Conservation (phyloP, 2,888 invertebrate species). For the Cataglyphis altisquamis region DNA sequence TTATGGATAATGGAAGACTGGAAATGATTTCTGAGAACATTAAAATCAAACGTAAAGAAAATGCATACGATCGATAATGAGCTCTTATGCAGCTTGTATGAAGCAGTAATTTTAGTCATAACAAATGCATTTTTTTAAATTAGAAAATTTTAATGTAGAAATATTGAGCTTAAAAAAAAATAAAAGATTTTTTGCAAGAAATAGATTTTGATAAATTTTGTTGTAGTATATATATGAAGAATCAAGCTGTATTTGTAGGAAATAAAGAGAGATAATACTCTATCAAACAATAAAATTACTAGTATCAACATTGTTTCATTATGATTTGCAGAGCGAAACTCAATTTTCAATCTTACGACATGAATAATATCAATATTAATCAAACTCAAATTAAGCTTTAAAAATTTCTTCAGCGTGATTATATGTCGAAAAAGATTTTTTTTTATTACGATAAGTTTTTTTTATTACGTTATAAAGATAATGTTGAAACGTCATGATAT, state of each 20-base stretch:
- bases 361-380: constrained; percentile 24
- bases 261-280: constrained; percentile 32
- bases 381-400: constrained; percentile 28
- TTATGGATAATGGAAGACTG: constrained; percentile 60
- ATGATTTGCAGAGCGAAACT: constrained; percentile 30
- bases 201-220: neutral
- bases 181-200: neutral
- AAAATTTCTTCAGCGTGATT: constrained; percentile 69
- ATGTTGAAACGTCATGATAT: constrained; percentile 71
- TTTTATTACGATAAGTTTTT: constrained; percentile 48
- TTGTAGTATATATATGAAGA: neutral
- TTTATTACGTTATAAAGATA: constrained; percentile 41
- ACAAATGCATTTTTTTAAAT: constrained; percentile 21
- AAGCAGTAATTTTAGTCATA: neutral
- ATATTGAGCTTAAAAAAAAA: neutral
- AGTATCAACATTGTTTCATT: constrained; percentile 9
- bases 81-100: neutral
- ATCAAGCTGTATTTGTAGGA: neutral
- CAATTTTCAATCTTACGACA: constrained; percentile 26
- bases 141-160: constrained; percentile 9
- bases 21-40: constrained; percentile 49
- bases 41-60: constrained; percentile 55
- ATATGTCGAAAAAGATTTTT: constrained; percentile 63
- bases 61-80: constrained; percentile 40
- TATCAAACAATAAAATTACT: constrained; percentile 42